phyloP scores from a whole-genome alignment of 2,113 vertebrate genomes.

The Lichenostomus cassidix region DNA sequence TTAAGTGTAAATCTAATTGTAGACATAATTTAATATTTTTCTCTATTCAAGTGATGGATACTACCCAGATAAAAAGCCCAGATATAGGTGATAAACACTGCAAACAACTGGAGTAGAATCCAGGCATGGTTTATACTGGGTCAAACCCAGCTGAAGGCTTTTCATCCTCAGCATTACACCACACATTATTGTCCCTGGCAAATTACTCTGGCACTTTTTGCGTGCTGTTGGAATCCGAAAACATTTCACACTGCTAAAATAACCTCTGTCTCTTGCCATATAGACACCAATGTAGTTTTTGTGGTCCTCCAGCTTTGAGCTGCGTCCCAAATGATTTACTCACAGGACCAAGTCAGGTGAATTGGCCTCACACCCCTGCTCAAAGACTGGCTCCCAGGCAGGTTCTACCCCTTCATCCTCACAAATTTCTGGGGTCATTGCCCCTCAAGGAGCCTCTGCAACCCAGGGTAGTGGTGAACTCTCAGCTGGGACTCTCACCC shows the following conservation, averaged over 20 bases:
- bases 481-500: neutral
- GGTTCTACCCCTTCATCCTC: neutral
- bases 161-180: conserved; percentile 18
- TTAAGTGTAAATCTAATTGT: neutral
- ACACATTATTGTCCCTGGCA: conserved; percentile 30
- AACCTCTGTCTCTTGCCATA: conserved; percentile 8
- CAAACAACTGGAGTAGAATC: neutral
- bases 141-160: conserved; percentile 1
- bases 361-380: neutral
- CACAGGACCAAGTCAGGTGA: neutral
- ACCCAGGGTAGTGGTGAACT: neutral
- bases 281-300: neutral
- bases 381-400: neutral
- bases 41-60: neutral
- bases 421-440: neutral
- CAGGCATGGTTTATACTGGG: conserved; percentile 10
- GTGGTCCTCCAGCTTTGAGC: neutral
- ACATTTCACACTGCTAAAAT: conserved; percentile 25
- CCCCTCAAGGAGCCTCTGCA: neutral
- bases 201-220: conserved; percentile 13
- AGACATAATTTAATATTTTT: neutral
- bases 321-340: neutral
- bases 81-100: neutral
- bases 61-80: neutral
- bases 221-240: neutral